Percentiles rank a stretch among this genome's conserved stretches.
These are phyloP conservation scores for Sebastes kiyomatsui DNA, from an alignment of 2,797 vertebrate genomes.

Conservation along the genomic window DNA sequence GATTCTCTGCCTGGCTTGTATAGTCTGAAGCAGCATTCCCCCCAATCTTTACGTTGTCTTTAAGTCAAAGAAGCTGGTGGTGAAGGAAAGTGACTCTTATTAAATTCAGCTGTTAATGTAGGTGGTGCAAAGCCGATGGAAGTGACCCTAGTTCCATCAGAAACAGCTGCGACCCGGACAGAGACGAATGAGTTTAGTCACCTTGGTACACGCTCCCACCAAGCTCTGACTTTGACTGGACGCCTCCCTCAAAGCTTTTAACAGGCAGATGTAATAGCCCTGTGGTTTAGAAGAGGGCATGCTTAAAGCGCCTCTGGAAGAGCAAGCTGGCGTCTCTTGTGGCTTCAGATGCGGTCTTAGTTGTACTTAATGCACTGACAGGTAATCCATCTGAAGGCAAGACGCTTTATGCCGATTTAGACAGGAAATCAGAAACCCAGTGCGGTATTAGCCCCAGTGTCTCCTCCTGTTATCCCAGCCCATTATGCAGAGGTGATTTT, in stretches of 20 bases:
- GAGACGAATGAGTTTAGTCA: slow-evolving; percentile 73
- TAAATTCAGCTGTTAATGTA: slow-evolving; percentile 10
- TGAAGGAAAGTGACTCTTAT: slow-evolving; percentile 18
- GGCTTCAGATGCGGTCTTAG: slow-evolving; percentile 81
- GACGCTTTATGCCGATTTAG: slow-evolving; percentile 79
- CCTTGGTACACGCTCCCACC: slow-evolving; percentile 62
- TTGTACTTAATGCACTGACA: slow-evolving; percentile 84
- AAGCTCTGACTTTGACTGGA: slow-evolving; percentile 73
- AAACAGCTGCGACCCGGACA: slow-evolving; percentile 37
- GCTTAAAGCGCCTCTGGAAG: slow-evolving; percentile 73
- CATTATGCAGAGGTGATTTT: slow-evolving; percentile 68
- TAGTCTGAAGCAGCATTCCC: slow-evolving; percentile 21
- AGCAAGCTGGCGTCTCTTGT: slow-evolving; percentile 76
- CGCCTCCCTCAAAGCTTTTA: slow-evolving; percentile 82
- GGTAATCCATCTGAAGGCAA: slow-evolving; percentile 84
- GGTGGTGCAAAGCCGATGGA: not conserved
- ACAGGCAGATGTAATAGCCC: slow-evolving; percentile 81
- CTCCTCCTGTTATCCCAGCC: slow-evolving; percentile 64
- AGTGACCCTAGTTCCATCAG: slow-evolving; percentile 10
- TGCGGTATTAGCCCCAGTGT: slow-evolving; percentile 64
- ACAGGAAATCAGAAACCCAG: slow-evolving; percentile 81
- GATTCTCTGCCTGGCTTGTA: slow-evolving; percentile 42
- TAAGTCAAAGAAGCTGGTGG: not conserved
- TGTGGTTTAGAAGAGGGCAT: slow-evolving; percentile 82
- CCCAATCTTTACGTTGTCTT: not conserved